Evolutionary conservation across 2,797 vertebrate genomes (phyloP), one percentile per base, ranked within the genome.

Genomic region (Sarcophilus harrisii): DNA sequence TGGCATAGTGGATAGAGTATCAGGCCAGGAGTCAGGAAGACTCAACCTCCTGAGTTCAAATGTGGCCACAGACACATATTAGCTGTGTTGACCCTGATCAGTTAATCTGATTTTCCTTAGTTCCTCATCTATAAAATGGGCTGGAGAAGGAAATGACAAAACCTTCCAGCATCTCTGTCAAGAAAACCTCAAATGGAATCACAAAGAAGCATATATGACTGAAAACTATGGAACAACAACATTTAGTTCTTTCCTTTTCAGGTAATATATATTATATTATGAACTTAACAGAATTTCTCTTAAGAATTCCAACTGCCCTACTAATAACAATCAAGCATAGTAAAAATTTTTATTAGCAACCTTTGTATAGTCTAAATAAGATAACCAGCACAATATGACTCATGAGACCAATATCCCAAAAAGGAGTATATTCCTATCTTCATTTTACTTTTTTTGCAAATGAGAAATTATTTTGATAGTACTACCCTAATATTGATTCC

Each of bases 401-500:
- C 66, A n/a, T 73, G 18, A 38, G n/a, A 0, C 3, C 62, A 62
- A 90, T 95, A 4, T 2, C 18, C 24, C 57, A 6, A 66, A 90
- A 52, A 38, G 66, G 94, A 52, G 91, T 54, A 1, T 81, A 81
- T 45, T 94, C 13, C 92, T 91, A n/a, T 91, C 94, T 93, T 91
- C 55, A 6, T 62, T 90, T 58, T 95, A 92, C 96, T 95, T 96
- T 95, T 49, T 95, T 93, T 95, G 96, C 96, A 96, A 94, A 94
- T 94, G 94, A 95, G 93, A 95, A 95, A 94, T 95, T 93, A 97
- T 96, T 95, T 96, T 96, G 95, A 90, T 28, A 3, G 92, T 94
- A 95, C 96, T 94, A 62, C 91, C 91, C 93, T 62, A 91, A 95
- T 93, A 93, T 92, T 92, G 6, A 45, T 81, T 93, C 66, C 62